Base-by-base conservation (phyloP, 2,113 vertebrate genomes). In the Syngnathus scovelli region DNA sequence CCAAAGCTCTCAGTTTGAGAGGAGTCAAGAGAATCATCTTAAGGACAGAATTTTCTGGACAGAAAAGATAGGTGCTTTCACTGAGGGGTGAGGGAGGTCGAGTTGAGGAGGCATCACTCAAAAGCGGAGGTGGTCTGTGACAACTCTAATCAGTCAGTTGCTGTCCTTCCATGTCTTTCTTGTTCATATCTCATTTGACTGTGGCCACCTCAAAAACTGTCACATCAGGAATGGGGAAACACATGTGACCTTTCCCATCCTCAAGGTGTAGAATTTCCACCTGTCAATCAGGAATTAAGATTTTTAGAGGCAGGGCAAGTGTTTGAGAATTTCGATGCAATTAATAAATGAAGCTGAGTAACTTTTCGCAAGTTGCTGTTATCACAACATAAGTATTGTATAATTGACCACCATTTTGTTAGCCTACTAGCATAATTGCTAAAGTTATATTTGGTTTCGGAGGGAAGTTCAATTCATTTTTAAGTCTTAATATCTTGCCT, bases 141-240 rank as follows among this genome's bases (percentile, higher is more conserved):
- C 38, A 61, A 61, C 59, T 19, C 19, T 21, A n/a, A 41, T 61
- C 59, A 61, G 59, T 61, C 59, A 61, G 37, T 61, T 33, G 59
- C 37, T 61, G 59, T 41, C 59, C 37, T 61, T 41, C 5, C 10
- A 21, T 41, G 38, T 61, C 59, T 41, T 61, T 19, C 19, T 12
- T 13, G 6, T 60, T 60, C 56, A 38, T 19, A 60, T 38, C 56
- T 60, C 36, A 60, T 60, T 60, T 60, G 56, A 60, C 33, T 60
- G 56, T 60, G 38, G 38, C 33, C 56, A 60, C 56, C 36, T 60
- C 56, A 38, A 19, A 15, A 38, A 60, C 36, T 38, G 33, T 37
- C 56, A 60, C 56, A 60, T 61, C 18, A 41, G 15, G 38, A 61
- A 19, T 19, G 27, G 10, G 37, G 38, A 19, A 19, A 16, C n/a